Evolutionary conservation across 35 echinoderm and acorn worm species (phyloP).

Genomic region (Holothuria glaberrima): DNA sequence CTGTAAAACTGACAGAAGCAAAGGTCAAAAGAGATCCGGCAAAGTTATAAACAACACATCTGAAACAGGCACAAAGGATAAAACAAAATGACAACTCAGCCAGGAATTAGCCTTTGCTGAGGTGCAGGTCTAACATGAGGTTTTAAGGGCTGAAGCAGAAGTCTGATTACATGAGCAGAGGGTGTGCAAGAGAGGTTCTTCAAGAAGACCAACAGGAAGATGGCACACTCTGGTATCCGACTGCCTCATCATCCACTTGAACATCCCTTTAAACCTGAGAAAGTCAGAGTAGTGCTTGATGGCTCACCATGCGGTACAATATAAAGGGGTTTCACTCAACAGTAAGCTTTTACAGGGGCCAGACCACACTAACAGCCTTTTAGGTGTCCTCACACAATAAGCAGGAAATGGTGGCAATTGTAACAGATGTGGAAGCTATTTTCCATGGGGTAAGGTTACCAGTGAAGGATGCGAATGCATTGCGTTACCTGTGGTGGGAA

Average conservation of each 20-base stretch:
- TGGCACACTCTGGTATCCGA: neutral
- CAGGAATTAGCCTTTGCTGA: no score
- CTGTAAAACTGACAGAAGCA: neutral
- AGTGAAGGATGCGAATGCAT: conserved; percentile 21
- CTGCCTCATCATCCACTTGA: neutral
- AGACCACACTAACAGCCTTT: no score
- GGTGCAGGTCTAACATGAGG: no score
- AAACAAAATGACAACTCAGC: no score
- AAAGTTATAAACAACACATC: no score
- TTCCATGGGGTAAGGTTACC: conserved; percentile 47
- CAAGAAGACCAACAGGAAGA: neutral
- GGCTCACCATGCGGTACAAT: neutral
- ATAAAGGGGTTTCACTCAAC: neutral
- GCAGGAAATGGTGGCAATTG: conserved; percentile 36
- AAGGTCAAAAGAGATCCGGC: neutral
- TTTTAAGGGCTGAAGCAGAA: no score
- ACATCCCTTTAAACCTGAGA: neutral
- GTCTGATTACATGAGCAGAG: neutral
- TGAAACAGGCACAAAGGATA: no score
- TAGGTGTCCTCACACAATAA: neutral
- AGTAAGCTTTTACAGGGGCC: neutral
- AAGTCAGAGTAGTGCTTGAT: neutral
- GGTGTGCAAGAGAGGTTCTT: neutral
- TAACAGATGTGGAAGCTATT: conserved; percentile 57
- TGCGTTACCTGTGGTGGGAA: conserved; percentile 64